Conservation (phyloP, 2,888 invertebrate genomes). For the Himalopsyche anomala region DNA sequence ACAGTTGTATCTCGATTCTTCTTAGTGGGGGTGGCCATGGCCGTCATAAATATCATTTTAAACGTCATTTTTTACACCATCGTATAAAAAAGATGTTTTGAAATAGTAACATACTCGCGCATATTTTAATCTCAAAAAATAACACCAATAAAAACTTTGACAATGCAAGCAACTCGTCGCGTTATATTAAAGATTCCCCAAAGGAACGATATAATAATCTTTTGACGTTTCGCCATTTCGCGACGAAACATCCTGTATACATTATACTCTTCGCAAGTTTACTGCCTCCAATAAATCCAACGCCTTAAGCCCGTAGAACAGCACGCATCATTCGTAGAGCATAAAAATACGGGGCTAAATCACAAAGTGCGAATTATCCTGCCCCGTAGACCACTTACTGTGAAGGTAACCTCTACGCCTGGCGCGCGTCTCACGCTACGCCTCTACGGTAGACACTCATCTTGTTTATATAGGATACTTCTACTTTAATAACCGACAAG, state of each 20-base stretch:
- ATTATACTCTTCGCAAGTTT: conserved; percentile 12
- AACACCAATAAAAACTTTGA: background rate
- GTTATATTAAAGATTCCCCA: background rate
- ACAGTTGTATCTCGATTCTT: no score
- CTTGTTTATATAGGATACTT: background rate
- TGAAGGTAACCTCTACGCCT: background rate
- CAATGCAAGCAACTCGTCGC: background rate
- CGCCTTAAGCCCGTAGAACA: background rate
- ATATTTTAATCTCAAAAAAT: background rate
- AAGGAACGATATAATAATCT: background rate
- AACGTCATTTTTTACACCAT: no score
- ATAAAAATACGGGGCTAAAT: background rate
- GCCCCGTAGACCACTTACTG: conserved; percentile 24
- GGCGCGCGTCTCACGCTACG: background rate
- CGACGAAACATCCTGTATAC: conserved; percentile 11
- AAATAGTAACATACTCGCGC: no score
- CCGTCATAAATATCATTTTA: no score
- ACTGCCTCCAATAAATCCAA: conserved; percentile 16
- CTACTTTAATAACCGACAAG: background rate
- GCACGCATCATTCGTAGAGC: conserved; percentile 15
- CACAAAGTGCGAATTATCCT: conserved; percentile 26
- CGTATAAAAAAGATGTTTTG: no score
- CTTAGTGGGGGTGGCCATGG: no score
- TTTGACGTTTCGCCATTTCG: background rate
- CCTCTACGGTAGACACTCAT: conserved; percentile 10